Conservation (phyloP, 2,113 vertebrate genomes). For the Todiramphus chloris region DNA sequence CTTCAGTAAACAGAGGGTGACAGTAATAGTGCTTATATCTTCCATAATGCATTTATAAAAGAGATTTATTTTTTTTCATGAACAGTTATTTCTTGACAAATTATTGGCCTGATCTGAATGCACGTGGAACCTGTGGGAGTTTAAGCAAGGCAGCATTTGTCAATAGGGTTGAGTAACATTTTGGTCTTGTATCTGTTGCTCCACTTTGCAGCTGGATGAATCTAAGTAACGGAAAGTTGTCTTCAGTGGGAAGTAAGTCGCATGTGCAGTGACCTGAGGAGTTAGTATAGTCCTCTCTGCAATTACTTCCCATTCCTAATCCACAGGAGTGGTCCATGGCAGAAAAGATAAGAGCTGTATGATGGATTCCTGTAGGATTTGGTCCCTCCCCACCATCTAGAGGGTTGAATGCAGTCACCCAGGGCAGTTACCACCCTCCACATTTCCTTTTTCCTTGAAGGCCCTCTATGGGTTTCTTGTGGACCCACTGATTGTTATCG, state of each 20-base stretch:
- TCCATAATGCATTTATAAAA: not conserved
- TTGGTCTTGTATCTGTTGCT: not conserved
- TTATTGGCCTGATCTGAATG: not conserved
- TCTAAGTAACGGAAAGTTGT: not conserved
- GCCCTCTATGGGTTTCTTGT: fast-evolving
- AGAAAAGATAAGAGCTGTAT: not conserved
- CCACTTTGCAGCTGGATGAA: not conserved
- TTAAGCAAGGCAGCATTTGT: not conserved
- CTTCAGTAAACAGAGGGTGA: not conserved
- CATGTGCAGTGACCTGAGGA: not conserved
- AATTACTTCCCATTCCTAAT: not conserved
- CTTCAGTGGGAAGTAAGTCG: not conserved
- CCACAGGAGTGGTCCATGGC: not conserved
- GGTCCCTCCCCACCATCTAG: fast-evolving
- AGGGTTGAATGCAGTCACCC: too few species aligned
- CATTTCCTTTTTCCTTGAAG: not conserved
- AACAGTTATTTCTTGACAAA: not conserved
- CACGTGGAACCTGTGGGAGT: not conserved
- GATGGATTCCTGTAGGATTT: not conserved
- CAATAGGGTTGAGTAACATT: not conserved
- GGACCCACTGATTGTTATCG: fast-evolving
- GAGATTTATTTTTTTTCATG: not conserved
- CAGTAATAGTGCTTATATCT: not conserved
- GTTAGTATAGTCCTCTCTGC: not conserved
- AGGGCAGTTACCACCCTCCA: not conserved